Evolutionary conservation across 1,140 invertebrate genomes (phyloP).

Genomic region (Dinothrombium tinctorium): DNA sequence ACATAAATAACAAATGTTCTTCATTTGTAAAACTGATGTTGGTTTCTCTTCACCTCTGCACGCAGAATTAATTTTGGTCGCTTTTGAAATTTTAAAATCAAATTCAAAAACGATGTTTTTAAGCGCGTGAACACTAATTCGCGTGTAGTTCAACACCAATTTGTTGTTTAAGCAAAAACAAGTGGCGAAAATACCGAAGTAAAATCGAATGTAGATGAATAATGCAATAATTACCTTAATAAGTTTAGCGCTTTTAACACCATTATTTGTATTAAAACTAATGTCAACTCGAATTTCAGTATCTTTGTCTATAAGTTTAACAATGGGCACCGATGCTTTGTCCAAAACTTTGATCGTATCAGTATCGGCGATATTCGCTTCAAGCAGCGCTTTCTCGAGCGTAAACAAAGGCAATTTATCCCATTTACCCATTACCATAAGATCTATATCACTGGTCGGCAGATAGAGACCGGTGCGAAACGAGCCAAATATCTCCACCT

Average conservation of each 20-base stretch:
- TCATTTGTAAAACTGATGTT: no score
- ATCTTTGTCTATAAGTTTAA: slow-evolving; percentile 83
- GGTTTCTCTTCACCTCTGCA: no score
- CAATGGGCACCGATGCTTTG: slow-evolving; percentile 85
- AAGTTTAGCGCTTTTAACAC: slow-evolving; percentile 76
- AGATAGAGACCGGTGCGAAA: slow-evolving; percentile 83
- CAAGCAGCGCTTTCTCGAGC: slow-evolving; percentile 62
- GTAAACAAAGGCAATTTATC: slow-evolving; percentile 65
- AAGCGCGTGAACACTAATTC: no score
- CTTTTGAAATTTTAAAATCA: no score
- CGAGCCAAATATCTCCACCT: slow-evolving; percentile 43
- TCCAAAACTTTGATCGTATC: slow-evolving; percentile 80
- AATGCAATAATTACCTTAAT: slow-evolving; percentile 44
- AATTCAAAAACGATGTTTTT: no score
- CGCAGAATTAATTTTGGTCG: no score
- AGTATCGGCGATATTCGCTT: slow-evolving; percentile 60
- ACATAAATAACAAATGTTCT: no score
- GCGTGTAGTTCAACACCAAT: no score
- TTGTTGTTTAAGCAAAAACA: no score
- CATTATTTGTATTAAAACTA: slow-evolving; percentile 91
- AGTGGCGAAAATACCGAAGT: no score
- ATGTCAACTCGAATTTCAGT: slow-evolving; percentile 83
- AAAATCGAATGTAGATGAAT: no score
- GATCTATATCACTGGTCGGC: slow-evolving; percentile 88
- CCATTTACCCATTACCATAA: slow-evolving; percentile 89